phyloP scores from a whole-genome alignment of 2,797 vertebrate species.

The Oreochromis grahami region DNA sequence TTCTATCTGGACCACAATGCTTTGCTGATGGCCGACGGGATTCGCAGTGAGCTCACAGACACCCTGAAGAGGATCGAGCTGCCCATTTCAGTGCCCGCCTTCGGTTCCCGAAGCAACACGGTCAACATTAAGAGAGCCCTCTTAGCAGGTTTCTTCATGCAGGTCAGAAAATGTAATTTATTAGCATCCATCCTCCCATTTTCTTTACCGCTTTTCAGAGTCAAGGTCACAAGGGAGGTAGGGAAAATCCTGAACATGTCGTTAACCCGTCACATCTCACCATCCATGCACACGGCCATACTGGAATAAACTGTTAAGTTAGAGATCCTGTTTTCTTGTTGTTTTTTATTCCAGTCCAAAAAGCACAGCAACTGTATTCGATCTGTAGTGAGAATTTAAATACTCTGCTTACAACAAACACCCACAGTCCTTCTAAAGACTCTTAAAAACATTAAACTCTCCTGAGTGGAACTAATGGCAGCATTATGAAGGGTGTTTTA shows the following conservation, averaged over 20 bases:
- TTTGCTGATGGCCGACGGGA: slow-evolving; percentile 76
- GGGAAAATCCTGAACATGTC: not conserved
- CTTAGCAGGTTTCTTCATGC: slow-evolving; percentile 91
- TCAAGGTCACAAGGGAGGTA: not conserved
- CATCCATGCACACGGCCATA: not conserved
- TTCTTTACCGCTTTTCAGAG: not conserved
- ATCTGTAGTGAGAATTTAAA: not conserved
- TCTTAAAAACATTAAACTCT: not conserved
- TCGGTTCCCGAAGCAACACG: slow-evolving; percentile 80
- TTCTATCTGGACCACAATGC: slow-evolving; percentile 77
- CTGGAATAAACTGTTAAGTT: not conserved
- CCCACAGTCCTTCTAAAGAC: not conserved
- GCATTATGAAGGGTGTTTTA: not conserved
- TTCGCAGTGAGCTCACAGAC: slow-evolving; percentile 78
- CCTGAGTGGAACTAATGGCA: not conserved
- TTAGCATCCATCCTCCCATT: not conserved
- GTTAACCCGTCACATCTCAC: not conserved
- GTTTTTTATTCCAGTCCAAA: not conserved
- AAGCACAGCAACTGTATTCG: not conserved
- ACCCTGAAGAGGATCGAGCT: slow-evolving; percentile 85
- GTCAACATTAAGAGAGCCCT: slow-evolving; percentile 84
- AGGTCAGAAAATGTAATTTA: slow-evolving; percentile 63
- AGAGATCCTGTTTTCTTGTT: not conserved
- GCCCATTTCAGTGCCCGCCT: slow-evolving; percentile 80
- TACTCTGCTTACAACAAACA: not conserved